These are phyloP conservation scores for Apodemia hepburni DNA, from an alignment of 2,888 invertebrate species.

Conservation along the genomic window DNA sequence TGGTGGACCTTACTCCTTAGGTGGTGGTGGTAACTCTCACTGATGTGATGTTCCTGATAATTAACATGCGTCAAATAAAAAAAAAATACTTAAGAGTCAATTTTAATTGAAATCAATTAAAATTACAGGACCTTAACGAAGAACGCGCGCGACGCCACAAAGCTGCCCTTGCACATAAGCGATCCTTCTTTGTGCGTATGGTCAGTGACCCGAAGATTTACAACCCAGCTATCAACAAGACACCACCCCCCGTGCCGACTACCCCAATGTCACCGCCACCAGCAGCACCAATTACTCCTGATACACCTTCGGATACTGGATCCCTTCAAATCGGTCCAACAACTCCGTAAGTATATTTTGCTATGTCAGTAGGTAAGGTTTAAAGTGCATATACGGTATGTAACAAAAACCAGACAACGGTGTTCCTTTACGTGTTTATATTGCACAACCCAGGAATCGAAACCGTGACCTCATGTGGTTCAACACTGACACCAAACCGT, in stretches of 20 bases:
- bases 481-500: no score
- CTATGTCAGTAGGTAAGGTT: not conserved
- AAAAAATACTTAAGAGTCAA: no score
- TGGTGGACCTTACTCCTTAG: no score
- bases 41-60: no score
- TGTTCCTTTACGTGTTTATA: no score
- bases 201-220: constrained; percentile 98
- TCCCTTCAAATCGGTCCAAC: constrained; percentile 42
- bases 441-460: no score
- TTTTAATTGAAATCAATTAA: not conserved
- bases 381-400: no score
- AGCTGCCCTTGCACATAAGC: constrained; percentile 92
- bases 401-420: no score
- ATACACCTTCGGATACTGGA: constrained; percentile 49
- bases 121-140: constrained; percentile 84
- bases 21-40: no score
- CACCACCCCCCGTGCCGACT: constrained; percentile 81
- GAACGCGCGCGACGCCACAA: constrained; percentile 87
- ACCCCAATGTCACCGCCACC: constrained; percentile 74
- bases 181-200: constrained; percentile 98
- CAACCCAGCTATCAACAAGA: constrained; percentile 93
- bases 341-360: constrained; percentile 51
- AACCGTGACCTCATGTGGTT: no score
- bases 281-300: constrained; percentile 57
- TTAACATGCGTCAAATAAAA: no score